phyloP scores from a whole-genome alignment of 2,888 invertebrate species.

The Phyllotreta striolata region DNA sequence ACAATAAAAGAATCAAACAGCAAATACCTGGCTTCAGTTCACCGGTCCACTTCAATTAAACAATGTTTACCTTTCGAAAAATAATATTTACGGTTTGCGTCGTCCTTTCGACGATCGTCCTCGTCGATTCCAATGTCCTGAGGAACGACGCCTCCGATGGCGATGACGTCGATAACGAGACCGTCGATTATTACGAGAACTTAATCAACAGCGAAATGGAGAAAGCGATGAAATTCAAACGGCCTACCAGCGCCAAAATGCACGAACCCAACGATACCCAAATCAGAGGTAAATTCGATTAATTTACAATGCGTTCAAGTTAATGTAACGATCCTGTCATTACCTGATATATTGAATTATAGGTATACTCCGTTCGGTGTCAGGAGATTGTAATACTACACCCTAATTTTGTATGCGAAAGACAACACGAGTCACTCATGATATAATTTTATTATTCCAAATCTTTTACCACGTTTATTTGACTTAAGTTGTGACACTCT shows the following conservation, averaged over 20 bases:
- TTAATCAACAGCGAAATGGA: constrained; percentile 32
- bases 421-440: too few relatives aligned
- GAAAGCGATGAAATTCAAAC: constrained; percentile 33
- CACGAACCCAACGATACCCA: constrained; percentile 30
- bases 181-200: constrained; percentile 38
- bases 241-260: constrained; percentile 35
- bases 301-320: not conserved
- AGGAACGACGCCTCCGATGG: too few relatives aligned
- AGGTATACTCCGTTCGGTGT: too few relatives aligned
- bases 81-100: not conserved
- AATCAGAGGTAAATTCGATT: constrained; percentile 31
- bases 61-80: constrained; percentile 11
- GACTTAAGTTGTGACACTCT: too few relatives aligned
- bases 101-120: not conserved
- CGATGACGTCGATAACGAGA: not conserved
- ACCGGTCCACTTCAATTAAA: constrained; percentile 1
- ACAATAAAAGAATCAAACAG: constrained; percentile 20
- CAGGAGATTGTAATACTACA: too few relatives aligned
- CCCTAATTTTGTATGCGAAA: too few relatives aligned
- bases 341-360: not conserved
- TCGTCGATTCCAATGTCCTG: too few relatives aligned
- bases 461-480: too few relatives aligned
- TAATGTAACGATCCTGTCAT: not conserved
- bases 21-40: constrained; percentile 24
- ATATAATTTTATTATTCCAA: too few relatives aligned